Evolutionary conservation across 2,888 invertebrate genomes (phyloP).

Genomic region (Magallana nippona): DNA sequence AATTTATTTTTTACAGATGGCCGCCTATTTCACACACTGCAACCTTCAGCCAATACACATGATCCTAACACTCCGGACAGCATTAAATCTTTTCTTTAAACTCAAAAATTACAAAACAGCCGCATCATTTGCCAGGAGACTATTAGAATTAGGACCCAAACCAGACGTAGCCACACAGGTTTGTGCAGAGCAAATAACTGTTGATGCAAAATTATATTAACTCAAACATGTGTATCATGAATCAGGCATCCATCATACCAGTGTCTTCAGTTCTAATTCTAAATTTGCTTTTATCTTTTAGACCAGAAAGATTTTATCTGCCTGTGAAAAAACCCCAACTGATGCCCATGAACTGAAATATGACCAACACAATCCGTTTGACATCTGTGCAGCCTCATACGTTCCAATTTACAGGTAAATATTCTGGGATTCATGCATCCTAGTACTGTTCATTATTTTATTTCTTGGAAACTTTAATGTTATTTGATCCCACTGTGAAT

Average conservation of each 20-base stretch:
- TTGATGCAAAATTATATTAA: too few relatives aligned
- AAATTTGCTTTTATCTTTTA: constrained; percentile 81
- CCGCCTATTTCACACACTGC: constrained; percentile 99
- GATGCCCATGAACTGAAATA: constrained; percentile 94
- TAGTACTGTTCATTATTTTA: background rate
- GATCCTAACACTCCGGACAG: constrained; percentile 94
- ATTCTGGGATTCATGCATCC: background rate
- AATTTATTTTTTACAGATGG: constrained; percentile 83
- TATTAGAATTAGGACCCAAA: constrained; percentile 95
- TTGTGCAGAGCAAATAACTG: too few relatives aligned
- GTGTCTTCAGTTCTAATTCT: too few relatives aligned
- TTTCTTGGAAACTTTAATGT: background rate
- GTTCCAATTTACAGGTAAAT: constrained; percentile 90
- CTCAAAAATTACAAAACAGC: constrained; percentile 97
- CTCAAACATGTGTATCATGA: too few relatives aligned
- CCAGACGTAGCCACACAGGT: constrained; percentile 85
- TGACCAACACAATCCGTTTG: constrained; percentile 99
- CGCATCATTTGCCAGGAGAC: constrained; percentile 93
- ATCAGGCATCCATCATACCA: too few relatives aligned
- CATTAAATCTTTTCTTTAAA: constrained; percentile 98
- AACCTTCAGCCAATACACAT: constrained; percentile 97
- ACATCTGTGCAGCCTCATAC: constrained; percentile 93
- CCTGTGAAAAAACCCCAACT: constrained; percentile 93
- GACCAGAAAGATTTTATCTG: constrained; percentile 95
- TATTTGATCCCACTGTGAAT: background rate